phyloP scores from a whole-genome alignment of 2,888 invertebrate species.

The Heliconius cydno region DNA sequence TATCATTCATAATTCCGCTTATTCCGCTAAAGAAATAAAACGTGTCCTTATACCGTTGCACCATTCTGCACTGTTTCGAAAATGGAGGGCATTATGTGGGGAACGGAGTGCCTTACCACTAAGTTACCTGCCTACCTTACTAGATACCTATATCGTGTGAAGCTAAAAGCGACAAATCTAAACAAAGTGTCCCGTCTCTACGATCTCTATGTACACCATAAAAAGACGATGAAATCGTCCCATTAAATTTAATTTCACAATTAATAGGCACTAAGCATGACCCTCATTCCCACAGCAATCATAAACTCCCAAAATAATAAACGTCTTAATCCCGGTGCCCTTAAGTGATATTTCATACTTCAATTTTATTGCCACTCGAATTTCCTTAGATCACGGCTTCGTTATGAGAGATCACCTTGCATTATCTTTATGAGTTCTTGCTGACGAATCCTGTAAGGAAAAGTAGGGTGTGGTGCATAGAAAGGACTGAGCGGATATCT shows the following conservation, averaged over 20 bases:
- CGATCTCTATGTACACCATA: too few relatives aligned
- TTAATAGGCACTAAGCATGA: neutral
- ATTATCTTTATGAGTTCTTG: slow-evolving; percentile 73
- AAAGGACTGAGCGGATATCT: slow-evolving; percentile 6
- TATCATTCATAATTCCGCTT: too few relatives aligned
- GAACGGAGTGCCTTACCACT: too few relatives aligned
- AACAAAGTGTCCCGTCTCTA: neutral
- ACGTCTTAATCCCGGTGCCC: slow-evolving; percentile 37
- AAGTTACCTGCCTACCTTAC: neutral
- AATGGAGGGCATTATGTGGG: neutral
- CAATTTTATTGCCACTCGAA: slow-evolving; percentile 79
- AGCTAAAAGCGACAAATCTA: too few relatives aligned
- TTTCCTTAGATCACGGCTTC: slow-evolving; percentile 70
- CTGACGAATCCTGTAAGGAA: slow-evolving; percentile 43
- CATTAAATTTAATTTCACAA: slow-evolving; percentile 14
- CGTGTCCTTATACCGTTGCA: too few relatives aligned
- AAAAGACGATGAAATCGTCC: too few relatives aligned
- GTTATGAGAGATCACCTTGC: slow-evolving; percentile 71
- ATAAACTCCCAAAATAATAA: slow-evolving; percentile 43
- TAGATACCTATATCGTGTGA: neutral
- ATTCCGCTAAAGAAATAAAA: too few relatives aligned
- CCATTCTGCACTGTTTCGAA: neutral
- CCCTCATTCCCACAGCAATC: slow-evolving; percentile 29
- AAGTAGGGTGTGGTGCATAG: slow-evolving; percentile 45
- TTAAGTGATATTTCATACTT: slow-evolving; percentile 48